These are phyloP conservation scores for Myripristis murdjan DNA, from an alignment of 2,797 vertebrate species.

Conservation along the genomic window DNA sequence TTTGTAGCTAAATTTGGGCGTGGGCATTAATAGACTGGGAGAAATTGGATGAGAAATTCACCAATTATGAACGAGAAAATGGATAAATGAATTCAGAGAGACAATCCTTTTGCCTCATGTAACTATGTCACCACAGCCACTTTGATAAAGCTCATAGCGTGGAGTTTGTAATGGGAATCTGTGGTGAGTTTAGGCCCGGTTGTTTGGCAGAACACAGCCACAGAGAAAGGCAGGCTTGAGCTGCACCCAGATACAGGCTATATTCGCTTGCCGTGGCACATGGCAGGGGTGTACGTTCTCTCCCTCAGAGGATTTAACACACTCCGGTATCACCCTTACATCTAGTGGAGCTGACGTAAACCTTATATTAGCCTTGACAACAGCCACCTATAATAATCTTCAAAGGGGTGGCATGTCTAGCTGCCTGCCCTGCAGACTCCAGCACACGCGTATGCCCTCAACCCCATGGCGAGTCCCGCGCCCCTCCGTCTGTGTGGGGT, in stretches of 20 bases:
- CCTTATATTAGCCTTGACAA: constrained; percentile 73
- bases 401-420: constrained; percentile 75
- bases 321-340: constrained; percentile 56
- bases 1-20: too few relatives aligned
- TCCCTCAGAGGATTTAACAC: constrained; percentile 39
- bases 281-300: not conserved
- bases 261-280: constrained; percentile 19
- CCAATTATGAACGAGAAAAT: not conserved
- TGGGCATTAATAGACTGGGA: too few relatives aligned
- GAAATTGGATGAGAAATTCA: not conserved
- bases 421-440: constrained; percentile 54
- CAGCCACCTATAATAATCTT: constrained; percentile 82
- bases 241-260: constrained; percentile 22
- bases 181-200: constrained; percentile 21
- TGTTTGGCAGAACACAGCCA: constrained; percentile 10
- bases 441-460: constrained; percentile 38
- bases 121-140: constrained; percentile 4
- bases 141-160: too few relatives aligned
- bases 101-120: too few relatives aligned
- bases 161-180: not conserved
- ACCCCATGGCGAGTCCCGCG: constrained; percentile 37
- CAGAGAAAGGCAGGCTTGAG: constrained; percentile 20
- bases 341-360: constrained; percentile 70
- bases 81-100: not conserved
- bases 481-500: constrained; percentile 64